A percentile compares a stretch with the other conserved stretches of the same genome.
Evolutionary conservation across 2,888 invertebrate genomes (phyloP).

Genomic region (Aricia artaxerxes): DNA sequence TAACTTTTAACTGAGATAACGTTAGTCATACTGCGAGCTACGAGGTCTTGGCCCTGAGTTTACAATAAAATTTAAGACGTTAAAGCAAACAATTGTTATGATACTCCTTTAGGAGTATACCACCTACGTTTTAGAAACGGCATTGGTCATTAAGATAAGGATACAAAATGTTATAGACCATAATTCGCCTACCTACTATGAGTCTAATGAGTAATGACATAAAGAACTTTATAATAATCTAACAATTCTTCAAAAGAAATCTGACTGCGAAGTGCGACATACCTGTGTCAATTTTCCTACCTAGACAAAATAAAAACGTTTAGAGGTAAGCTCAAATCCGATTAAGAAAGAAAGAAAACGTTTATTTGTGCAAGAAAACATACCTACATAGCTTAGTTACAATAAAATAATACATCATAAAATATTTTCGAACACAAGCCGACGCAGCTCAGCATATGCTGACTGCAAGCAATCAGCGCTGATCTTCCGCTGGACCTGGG

Average conservation of each 20-base stretch:
- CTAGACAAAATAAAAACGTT: too few species aligned
- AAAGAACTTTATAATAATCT: background rate
- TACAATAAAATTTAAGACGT: slow-evolving; percentile 26
- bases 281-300: background rate
- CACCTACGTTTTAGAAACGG: slow-evolving; percentile 11
- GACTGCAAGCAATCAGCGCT: too few species aligned
- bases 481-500: too few species aligned
- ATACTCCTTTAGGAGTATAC: slow-evolving; percentile 1
- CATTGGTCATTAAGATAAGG: background rate
- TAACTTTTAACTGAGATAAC: background rate
- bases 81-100: slow-evolving; percentile 6
- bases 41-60: slow-evolving; percentile 24
- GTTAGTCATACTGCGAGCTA: slow-evolving; percentile 24
- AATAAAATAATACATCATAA: too few species aligned
- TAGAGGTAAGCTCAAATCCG: too few species aligned
- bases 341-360: too few species aligned
- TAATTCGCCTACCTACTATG: background rate
- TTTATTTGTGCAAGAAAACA: too few species aligned
- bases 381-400: too few species aligned
- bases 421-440: too few species aligned
- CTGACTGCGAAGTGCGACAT: background rate
- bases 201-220: background rate
- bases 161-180: background rate
- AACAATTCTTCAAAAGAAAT: background rate
- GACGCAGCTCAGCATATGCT: too few species aligned